phyloP scores from a whole-genome alignment of 1,140 invertebrate species.

The Dryas iulia region DNA sequence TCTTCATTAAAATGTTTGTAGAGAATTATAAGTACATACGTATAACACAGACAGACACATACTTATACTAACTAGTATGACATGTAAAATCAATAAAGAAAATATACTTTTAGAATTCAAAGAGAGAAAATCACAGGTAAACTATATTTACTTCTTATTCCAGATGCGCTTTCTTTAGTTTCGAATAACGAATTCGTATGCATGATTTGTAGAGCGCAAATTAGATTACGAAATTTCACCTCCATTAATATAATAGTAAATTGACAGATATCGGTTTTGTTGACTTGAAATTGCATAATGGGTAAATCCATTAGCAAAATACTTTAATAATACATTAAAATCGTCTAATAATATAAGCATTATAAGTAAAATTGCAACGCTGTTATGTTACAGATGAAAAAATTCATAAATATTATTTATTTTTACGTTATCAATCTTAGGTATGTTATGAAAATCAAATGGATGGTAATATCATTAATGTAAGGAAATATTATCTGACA shows the following conservation, averaged over 20 bases:
- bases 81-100: conserved; percentile 40
- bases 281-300: not conserved
- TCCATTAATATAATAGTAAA: conserved; percentile 42
- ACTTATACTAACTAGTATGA: no score
- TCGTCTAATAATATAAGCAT: no score
- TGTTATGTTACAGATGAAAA: no score
- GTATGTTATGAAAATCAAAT: no score
- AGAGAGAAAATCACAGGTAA: conserved; percentile 36
- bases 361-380: not conserved
- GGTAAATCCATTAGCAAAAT: not conserved
- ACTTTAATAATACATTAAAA: not conserved
- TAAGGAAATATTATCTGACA: no score
- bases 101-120: conserved; percentile 50
- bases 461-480: no score
- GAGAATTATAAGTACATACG: no score
- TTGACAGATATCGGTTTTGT: conserved; percentile 6
- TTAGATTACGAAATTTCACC: conserved; percentile 51
- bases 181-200: conserved; percentile 56
- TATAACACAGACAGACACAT: no score
- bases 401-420: no score
- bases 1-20: no score
- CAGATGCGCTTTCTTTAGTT: conserved; percentile 52
- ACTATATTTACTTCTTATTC: conserved; percentile 60
- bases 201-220: conserved; percentile 58
- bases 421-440: no score